Percentiles rank a stretch among this genome's conserved stretches.
Conservation (phyloP, 2,888 invertebrate species). For the Disparrhopalites patrizii region DNA sequence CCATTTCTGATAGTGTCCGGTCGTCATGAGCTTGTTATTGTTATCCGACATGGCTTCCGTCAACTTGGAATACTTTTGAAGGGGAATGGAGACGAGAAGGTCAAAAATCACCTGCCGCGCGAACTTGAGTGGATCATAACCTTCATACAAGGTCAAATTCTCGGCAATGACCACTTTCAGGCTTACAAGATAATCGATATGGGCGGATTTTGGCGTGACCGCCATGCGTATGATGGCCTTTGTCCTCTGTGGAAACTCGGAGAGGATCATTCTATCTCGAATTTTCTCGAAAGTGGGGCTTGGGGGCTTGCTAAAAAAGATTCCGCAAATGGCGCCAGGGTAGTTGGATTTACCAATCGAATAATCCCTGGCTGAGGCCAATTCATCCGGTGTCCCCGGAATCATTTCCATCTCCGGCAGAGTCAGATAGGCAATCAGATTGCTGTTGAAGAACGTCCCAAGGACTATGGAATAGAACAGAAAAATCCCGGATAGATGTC, state of each 20-base stretch:
- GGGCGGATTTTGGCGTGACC: background rate
- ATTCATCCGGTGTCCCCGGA: background rate
- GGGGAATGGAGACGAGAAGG: background rate
- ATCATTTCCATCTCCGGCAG: background rate
- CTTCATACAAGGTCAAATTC: background rate
- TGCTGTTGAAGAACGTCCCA: background rate
- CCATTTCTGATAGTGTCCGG: background rate
- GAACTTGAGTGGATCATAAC: background rate
- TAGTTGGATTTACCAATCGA: background rate
- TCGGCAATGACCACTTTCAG: background rate
- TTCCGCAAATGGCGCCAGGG: background rate
- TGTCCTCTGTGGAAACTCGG: background rate
- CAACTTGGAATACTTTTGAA: background rate
- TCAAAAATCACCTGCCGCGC: background rate
- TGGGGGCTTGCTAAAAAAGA: background rate
- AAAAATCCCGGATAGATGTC: background rate
- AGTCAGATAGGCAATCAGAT: background rate
- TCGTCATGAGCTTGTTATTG: background rate
- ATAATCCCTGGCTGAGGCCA: background rate
- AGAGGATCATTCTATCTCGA: background rate
- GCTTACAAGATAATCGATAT: background rate
- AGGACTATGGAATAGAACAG: background rate
- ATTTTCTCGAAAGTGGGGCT: background rate
- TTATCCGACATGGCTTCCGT: background rate
- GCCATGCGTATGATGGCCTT: background rate